Evolutionary conservation across 2,888 invertebrate species (phyloP).

Genomic region (Athalia cordata): DNA sequence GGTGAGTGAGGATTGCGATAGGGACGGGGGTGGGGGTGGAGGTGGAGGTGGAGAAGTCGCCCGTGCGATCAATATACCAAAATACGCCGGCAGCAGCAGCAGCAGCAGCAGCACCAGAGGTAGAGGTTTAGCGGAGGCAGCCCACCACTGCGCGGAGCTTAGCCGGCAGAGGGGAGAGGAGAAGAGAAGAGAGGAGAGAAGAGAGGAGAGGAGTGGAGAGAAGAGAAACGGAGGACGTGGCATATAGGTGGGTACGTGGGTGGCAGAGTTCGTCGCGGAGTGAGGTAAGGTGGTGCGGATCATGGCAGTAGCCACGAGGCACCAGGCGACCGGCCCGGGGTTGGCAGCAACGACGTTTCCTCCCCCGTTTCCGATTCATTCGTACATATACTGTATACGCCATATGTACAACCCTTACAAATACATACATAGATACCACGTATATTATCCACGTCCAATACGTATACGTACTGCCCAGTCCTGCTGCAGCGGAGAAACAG

Average conservation of each 20-base stretch:
- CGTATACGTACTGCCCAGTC: too few species aligned
- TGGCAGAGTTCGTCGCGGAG: conserved; percentile 12
- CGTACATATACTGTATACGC: too few species aligned
- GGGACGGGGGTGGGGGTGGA: conserved; percentile 56
- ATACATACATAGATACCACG: too few species aligned
- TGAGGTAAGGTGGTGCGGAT: conserved; percentile 21
- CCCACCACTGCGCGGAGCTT: conserved; percentile 29
- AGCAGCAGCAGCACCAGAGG: conserved; percentile 7
- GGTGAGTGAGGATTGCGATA: conserved; percentile 59
- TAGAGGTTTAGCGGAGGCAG: neutral
- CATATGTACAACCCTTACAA: too few species aligned
- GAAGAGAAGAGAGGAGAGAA: conserved; percentile 29
- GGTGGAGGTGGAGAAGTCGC: conserved; percentile 65
- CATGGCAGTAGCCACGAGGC: conserved; percentile 20
- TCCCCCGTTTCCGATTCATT: neutral
- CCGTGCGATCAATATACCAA: conserved; percentile 73
- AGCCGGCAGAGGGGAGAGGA: conserved; percentile 48
- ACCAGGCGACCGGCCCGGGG: conserved; percentile 5
- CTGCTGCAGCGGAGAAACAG: too few species aligned
- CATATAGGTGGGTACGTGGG: conserved; percentile 49
- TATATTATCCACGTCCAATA: too few species aligned
- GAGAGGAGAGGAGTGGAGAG: conserved; percentile 8
- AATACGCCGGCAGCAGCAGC: conserved; percentile 69
- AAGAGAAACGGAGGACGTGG: conserved; percentile 36
- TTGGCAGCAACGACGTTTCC: neutral